phyloP scores from a whole-genome alignment of 1,140 invertebrate genomes.

The Rhopalosiphum padi region DNA sequence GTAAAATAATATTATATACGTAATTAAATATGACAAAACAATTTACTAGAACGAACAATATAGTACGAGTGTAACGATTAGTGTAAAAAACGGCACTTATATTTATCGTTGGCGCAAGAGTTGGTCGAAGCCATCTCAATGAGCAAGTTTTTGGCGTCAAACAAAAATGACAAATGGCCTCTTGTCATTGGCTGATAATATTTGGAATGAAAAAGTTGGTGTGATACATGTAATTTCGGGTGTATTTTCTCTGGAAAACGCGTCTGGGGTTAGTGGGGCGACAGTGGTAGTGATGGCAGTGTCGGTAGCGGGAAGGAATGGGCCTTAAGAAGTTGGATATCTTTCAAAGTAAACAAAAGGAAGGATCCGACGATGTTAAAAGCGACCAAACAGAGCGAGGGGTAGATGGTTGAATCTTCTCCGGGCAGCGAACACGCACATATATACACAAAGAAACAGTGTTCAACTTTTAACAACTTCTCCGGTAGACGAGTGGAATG shows the following conservation, averaged over 20 bases:
- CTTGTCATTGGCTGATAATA: not conserved
- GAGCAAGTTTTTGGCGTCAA: not conserved
- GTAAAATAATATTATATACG: not conserved
- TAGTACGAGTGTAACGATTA: not conserved
- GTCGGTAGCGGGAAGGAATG: not conserved
- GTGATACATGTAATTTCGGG: not conserved
- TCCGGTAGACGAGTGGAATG: not conserved
- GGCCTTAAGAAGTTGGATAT: slow-evolving; percentile 26
- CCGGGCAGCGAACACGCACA: not conserved
- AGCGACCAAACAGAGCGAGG: not conserved
- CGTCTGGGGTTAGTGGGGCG: not conserved
- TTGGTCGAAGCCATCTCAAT: not conserved
- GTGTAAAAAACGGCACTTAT: not conserved
- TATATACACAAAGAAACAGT: slow-evolving; percentile 39
- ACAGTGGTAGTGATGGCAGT: not conserved
- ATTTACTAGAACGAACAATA: not conserved
- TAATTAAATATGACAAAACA: not conserved
- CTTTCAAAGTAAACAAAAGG: slow-evolving; percentile 49
- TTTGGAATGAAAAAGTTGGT: slow-evolving; percentile 7
- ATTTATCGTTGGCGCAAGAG: not conserved
- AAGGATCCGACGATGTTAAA: slow-evolving; percentile 24
- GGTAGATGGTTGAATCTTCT: not conserved
- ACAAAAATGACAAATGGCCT: slow-evolving; percentile 18
- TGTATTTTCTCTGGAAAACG: not conserved
- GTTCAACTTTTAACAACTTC: slow-evolving; percentile 48